These are phyloP conservation scores for Hydrophis major DNA, from an alignment of 2,797 vertebrate species.

Conservation along the genomic window DNA sequence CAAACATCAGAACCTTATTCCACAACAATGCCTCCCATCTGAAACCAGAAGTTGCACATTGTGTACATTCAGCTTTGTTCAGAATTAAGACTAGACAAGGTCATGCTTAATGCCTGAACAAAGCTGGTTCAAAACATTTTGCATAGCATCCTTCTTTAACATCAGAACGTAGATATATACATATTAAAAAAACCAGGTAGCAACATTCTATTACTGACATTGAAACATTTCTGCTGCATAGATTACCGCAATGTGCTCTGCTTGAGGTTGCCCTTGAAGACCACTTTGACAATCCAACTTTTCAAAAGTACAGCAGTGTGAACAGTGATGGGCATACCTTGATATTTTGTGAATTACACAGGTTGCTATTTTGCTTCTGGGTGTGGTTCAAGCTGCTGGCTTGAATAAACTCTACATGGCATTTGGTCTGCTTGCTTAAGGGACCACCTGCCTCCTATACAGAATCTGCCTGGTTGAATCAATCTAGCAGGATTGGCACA, in stretches of 20 bases:
- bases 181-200: not conserved
- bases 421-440: not conserved
- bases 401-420: not conserved
- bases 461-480: not conserved
- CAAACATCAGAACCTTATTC: not conserved
- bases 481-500: not conserved
- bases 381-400: not conserved
- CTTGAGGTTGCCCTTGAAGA: not conserved
- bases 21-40: not conserved
- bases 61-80: constrained; percentile 26
- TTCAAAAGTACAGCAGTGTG: not conserved
- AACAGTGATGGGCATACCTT: not conserved
- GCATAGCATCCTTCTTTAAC: not conserved
- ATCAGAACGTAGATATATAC: not conserved
- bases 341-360: not conserved
- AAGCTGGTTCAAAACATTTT: not conserved
- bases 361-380: not conserved
- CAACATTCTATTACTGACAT: not conserved
- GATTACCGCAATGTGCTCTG: not conserved
- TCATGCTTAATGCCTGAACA: not conserved
- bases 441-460: not conserved
- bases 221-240: not conserved
- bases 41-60: not conserved
- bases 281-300: not conserved
- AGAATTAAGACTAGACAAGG: not conserved